Evolutionary conservation across 2,113 vertebrate species (phyloP).

Genomic region (Hemiscyllium ocellatum): DNA sequence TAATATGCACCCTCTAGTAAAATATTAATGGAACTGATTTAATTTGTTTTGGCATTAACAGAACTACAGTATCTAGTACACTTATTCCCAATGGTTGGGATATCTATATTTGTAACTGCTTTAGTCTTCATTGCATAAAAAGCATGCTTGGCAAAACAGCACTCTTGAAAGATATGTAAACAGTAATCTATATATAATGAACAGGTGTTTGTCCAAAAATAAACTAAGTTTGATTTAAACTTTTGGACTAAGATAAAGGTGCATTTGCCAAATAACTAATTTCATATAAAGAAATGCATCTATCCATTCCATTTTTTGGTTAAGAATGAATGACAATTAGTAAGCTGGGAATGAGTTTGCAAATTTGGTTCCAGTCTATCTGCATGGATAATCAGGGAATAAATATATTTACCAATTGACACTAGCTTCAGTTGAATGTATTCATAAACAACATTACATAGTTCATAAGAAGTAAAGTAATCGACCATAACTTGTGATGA

Average conservation of each 20-base stretch:
- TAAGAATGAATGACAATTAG: background rate
- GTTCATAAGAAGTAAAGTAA: background rate
- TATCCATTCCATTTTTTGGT: background rate
- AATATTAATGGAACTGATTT: slow-evolving; percentile 13
- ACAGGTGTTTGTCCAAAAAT: background rate
- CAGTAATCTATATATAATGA: background rate
- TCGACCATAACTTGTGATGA: background rate
- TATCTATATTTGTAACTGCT: background rate
- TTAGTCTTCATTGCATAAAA: background rate
- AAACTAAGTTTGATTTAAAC: background rate
- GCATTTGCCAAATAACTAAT: background rate
- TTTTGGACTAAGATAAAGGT: background rate
- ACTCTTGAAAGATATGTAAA: slow-evolving; percentile 4
- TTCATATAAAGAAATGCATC: background rate
- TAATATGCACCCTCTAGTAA: slow-evolving; percentile 10
- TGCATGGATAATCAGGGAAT: background rate
- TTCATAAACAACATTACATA: background rate
- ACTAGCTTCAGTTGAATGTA: background rate
- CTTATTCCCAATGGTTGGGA: background rate
- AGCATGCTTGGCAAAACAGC: background rate
- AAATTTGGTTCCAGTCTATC: background rate
- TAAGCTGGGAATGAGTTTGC: background rate
- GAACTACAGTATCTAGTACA: background rate
- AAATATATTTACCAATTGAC: background rate
- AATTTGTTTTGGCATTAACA: slow-evolving; percentile 6